Evolutionary conservation across 2,797 vertebrate genomes (phyloP).

Genomic region (Eulemur coronatus): DNA sequence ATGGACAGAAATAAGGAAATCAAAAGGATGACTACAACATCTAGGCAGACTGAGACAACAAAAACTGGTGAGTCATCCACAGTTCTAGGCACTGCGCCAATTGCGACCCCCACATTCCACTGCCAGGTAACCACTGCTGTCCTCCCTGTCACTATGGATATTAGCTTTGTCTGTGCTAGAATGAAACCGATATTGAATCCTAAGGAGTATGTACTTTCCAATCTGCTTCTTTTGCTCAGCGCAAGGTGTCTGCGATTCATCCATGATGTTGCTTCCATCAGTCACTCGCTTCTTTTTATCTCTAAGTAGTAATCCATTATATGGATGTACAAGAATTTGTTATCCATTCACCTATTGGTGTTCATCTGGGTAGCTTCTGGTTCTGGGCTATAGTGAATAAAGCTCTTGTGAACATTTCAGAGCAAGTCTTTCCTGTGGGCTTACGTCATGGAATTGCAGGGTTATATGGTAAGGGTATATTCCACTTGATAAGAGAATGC

Average conservation of each 20-base stretch:
- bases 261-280: rapidly evolving
- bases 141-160: background rate
- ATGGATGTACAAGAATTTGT: background rate
- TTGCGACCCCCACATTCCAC: no score
- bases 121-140: background rate
- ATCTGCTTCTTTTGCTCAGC: background rate
- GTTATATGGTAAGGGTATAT: background rate
- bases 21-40: background rate
- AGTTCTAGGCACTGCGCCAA: rapidly evolving
- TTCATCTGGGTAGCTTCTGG: background rate
- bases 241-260: background rate
- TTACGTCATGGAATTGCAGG: background rate
- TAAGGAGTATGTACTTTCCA: background rate
- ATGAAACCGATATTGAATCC: background rate
- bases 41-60: background rate
- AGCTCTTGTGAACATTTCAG: background rate
- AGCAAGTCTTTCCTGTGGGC: background rate
- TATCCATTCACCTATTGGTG: background rate
- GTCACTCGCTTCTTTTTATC: background rate
- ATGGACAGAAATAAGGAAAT: background rate
- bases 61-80: no score
- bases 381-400: background rate
- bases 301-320: background rate
- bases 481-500: background rate
- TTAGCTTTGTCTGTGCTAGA: background rate